Evolutionary conservation across 2,797 vertebrate genomes (phyloP).

Genomic region (Smutsia temminckii): DNA sequence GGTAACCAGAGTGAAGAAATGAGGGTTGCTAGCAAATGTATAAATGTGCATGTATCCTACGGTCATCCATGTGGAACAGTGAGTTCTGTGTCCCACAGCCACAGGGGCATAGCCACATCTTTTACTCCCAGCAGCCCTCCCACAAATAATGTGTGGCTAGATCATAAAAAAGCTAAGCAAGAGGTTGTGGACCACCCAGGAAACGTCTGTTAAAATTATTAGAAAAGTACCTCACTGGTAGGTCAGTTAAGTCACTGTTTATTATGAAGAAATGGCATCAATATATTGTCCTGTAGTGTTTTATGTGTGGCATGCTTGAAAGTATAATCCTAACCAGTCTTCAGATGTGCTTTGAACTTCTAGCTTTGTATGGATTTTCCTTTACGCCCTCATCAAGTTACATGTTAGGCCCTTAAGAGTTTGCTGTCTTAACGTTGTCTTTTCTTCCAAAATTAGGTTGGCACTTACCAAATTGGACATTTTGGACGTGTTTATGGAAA

Average conservation of each 20-base stretch:
- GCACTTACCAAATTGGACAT: conserved; percentile 99
- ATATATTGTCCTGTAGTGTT: neutral
- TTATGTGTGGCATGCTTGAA: neutral
- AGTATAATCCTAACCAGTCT: conserved; percentile 39
- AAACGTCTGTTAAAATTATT: neutral
- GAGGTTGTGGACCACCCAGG: neutral
- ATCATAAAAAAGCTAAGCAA: conserved; percentile 13
- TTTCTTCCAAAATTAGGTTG: conserved; percentile 87
- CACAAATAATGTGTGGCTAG: neutral
- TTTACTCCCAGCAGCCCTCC: neutral
- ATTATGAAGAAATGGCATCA: neutral
- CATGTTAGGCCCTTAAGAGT: neutral
- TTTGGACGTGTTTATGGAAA: conserved; percentile 93
- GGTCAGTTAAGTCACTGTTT: neutral
- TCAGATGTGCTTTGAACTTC: conserved; percentile 51
- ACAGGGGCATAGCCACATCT: neutral
- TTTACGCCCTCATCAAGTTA: neutral
- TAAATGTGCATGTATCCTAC: neutral
- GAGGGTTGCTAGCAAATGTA: neutral
- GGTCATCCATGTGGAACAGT: neutral
- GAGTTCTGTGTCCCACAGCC: neutral
- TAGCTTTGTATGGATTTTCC: conserved; percentile 51
- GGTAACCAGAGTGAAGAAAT: neutral
- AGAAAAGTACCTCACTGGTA: neutral
- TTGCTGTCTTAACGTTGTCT: conserved; percentile 44